Evolutionary conservation across 2,113 vertebrate species (phyloP), one percentile per base, ranked within the genome.

Genomic region (Cottus gobio): DNA sequence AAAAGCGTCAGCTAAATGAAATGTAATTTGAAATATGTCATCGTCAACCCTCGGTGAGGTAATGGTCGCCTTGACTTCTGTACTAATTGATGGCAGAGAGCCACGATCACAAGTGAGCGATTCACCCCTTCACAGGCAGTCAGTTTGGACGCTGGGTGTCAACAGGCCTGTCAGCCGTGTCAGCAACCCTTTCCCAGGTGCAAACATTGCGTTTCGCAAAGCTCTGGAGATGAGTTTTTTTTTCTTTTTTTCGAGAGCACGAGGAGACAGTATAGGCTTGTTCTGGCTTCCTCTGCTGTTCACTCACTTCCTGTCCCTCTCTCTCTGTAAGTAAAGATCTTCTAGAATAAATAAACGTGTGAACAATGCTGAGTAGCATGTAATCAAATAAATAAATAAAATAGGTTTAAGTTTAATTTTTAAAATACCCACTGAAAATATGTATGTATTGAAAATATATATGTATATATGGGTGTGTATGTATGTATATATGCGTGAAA

Each of bases 211-310:
- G 66, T 67, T 48, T 54, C 1, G n/a, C 13, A 68, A 77, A 77
- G n/a, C 78, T 84, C 70, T 58, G 64, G 79, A 82, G 81, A 84
- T 82, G 70, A 67, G 63, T 39, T 63, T 73, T 13, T 18, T 15
- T 73, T 13, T 13, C 11, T 61, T 64, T 87, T 86, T 82, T 84
- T 58, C 71, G 76, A 57, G 57, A 81, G 75, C 71, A n/a, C 1
- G 57, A 60, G 52, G 62, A 76, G 83, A 85, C 79, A 83, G 72
- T 57, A 73, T 50, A 0, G 20, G 34, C 73, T 85, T 83, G 83
- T 88, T 85, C 86, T 79, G 61, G 30, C 68, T 50, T 62, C n/a
- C 65, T 80, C 46, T 58, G 60, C 52, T 28, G 31, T n/a, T n/a
- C n/a, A n/a, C n/a, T n/a, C 44, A 1, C 58, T 71, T 9, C 15